A percentile compares a stretch with the other conserved stretches of the same genome.
These are phyloP conservation scores for Vanessa atalanta DNA, from an alignment of 1,140 invertebrate genomes.

Conservation along the genomic window DNA sequence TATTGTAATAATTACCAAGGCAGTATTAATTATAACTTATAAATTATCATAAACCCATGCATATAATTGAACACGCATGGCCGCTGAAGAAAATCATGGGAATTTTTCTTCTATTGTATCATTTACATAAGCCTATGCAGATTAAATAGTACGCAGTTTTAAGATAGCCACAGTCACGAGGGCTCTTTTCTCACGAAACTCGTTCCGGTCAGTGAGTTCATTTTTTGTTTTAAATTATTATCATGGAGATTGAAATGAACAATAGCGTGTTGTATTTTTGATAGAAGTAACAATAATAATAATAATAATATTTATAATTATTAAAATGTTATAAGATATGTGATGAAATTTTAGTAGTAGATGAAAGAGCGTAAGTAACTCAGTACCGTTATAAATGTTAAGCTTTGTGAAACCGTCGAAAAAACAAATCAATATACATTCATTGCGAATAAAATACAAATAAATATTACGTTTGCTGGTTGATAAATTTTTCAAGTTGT, in stretches of 20 bases:
- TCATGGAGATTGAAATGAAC: conserved; percentile 15
- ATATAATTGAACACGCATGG: conserved; percentile 15
- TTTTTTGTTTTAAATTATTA: conserved; percentile 23
- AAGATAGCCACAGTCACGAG: conserved; percentile 24
- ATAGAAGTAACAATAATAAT: background rate
- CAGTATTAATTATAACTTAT: background rate
- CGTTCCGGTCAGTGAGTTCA: conserved; percentile 25
- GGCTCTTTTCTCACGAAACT: conserved; percentile 30
- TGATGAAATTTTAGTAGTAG: too few species aligned
- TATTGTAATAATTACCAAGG: conserved; percentile 1
- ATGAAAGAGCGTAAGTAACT: too few species aligned
- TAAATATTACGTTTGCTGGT: background rate
- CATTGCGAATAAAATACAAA: too few species aligned
- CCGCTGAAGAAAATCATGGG: conserved; percentile 27
- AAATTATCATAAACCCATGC: conserved; percentile 9
- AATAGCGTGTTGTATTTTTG: conserved; percentile 1
- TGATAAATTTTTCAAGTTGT: background rate
- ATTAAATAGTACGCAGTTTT: conserved; percentile 31
- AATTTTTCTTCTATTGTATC: conserved; percentile 25
- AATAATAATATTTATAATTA: too few species aligned
- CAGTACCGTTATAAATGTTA: too few species aligned
- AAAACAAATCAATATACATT: too few species aligned
- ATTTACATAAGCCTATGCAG: conserved; percentile 35
- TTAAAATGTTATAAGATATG: too few species aligned
- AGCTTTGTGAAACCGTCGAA: too few species aligned